These are phyloP conservation scores for Hirundichthys speculiger DNA, from an alignment of 2,113 vertebrate species.

Conservation along the genomic window DNA sequence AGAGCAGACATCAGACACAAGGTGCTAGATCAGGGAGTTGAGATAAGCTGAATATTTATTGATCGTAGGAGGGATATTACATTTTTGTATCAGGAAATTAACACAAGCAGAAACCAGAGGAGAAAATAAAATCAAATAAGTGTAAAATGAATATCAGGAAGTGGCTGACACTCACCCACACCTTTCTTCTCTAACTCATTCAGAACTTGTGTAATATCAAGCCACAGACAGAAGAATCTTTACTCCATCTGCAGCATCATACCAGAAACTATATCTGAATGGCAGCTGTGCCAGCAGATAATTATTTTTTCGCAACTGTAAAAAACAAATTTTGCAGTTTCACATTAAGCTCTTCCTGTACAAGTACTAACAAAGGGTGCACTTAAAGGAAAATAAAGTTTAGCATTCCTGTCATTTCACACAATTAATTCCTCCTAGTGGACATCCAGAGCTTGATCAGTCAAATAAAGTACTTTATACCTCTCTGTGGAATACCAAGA, in stretches of 20 bases:
- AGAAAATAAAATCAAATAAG: conserved; percentile 6
- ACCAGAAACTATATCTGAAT: conserved; percentile 23
- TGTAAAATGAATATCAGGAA: conserved; percentile 1
- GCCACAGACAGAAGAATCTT: conserved; percentile 11
- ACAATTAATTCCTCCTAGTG: no score
- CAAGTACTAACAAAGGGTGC: no score
- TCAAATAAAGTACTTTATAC: no score
- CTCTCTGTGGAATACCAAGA: no score
- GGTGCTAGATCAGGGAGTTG: conserved; percentile 52
- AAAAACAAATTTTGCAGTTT: no score
- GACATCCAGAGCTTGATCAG: not conserved
- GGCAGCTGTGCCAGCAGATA: conserved; percentile 20
- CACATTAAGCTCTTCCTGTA: no score
- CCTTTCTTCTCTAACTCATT: conserved; percentile 25
- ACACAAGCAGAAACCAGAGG: conserved; percentile 13
- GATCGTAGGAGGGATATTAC: conserved; percentile 62
- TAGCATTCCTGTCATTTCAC: no score
- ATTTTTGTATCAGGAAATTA: conserved; percentile 65
- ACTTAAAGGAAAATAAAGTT: no score
- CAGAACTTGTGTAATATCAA: no score
- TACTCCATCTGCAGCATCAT: not conserved
- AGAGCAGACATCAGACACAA: conserved; percentile 42
- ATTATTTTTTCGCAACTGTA: no score
- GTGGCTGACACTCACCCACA: not conserved
- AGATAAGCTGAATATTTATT: conserved; percentile 54